Base-by-base conservation (phyloP, 2,888 invertebrate species). In the Drosophila barbarae region DNA sequence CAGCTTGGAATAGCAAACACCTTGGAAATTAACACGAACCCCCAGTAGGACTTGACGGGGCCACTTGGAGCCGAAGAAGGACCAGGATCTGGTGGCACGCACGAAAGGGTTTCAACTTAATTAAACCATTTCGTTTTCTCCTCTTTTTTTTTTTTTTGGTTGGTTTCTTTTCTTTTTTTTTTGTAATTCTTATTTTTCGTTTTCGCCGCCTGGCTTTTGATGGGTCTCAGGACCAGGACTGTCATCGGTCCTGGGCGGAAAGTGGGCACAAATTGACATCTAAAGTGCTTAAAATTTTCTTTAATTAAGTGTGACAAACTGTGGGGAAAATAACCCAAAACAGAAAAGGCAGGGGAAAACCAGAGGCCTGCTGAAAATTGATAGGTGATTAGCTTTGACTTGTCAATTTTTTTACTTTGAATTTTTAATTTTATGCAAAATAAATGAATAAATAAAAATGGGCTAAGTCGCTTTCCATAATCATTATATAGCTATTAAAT, bases 281-380 rank as follows among this genome's bases (percentile, higher is more conserved):
- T 84, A 82, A 82, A 82, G 82, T 82, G 82, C 83, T 81, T 82
- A 69, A 84, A 84, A 82, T 84, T 84, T 84, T 82, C 82, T 82
- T 82, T 82, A 82, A 82, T 82, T 82, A 82, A 82, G 82, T 82
- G 82, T 82, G 82, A 84, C 82, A 84, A 84, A 84, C 78, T 84
- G 81, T 79, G 81, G 81, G 75, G 72, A 76, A 65, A 76, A 68
- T 73, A 68, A 42, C 35, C 42, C 23, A 23, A 21, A 55, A 36
- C 15, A 2, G 21, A 3, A 3, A 15, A 21, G 15, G 2, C 13
- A 5, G 8, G 57, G 9, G 23, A 9, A 23, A 38, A 10, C 3
- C 36, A 7, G 18, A 13, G 41, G 10, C 36, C 4, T 12, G 5
- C 5, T 10, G 18, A 15, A 28, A 30, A 44, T 46, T 30, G 30